These are phyloP conservation scores for Zoanthus gigantus DNA, from an alignment of 92 coral and sea anemone genomes.

Conservation along the genomic window DNA sequence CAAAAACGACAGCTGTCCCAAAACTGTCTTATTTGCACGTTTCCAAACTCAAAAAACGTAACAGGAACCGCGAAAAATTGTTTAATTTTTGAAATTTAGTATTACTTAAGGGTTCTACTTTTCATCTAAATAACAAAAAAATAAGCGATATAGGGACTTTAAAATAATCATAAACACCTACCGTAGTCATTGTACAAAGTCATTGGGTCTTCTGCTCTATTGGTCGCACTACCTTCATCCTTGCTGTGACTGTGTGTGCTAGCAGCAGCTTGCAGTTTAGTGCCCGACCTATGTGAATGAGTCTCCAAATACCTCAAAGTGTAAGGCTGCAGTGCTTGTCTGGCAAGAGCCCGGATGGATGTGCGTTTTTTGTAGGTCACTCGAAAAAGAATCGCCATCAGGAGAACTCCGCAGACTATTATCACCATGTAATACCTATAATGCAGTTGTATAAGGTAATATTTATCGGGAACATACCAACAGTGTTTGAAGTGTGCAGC, in stretches of 20 bases:
- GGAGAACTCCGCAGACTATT: slow-evolving; percentile 35
- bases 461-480: neutral
- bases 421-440: slow-evolving; percentile 69
- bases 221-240: neutral
- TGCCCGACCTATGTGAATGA: slow-evolving; percentile 3
- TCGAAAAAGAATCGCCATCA: slow-evolving; percentile 57
- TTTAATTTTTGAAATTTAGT: too few species aligned
- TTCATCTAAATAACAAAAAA: too few species aligned
- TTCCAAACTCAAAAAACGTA: too few species aligned
- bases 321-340: slow-evolving; percentile 46
- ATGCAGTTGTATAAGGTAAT: neutral
- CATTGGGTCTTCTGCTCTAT: slow-evolving; percentile 1
- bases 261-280: neutral
- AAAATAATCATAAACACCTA: neutral
- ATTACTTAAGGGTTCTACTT: too few species aligned
- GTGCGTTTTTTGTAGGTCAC: slow-evolving; percentile 49
- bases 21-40: too few species aligned
- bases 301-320: slow-evolving; percentile 41
- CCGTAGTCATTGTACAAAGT: neutral
- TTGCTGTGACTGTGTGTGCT: neutral
- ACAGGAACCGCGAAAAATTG: too few species aligned
- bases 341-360: slow-evolving; percentile 45
- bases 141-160: too few species aligned
- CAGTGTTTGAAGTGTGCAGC: neutral
- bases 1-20: too few species aligned